Base-by-base conservation (phyloP, 2,888 invertebrate genomes). In the Trichogramma dendrolimi region DNA sequence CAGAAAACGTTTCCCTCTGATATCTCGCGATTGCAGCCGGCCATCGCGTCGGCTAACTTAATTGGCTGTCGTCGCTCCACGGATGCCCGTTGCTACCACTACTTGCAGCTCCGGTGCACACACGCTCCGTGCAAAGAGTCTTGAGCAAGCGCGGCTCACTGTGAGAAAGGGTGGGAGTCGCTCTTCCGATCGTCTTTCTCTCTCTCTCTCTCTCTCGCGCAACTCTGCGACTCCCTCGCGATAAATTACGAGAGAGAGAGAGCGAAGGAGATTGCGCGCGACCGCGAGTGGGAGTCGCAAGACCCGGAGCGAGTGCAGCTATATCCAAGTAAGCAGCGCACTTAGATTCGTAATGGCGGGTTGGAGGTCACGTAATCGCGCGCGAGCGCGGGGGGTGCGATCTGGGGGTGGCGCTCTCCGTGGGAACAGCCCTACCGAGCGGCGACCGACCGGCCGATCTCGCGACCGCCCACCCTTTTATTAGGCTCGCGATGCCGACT, bases 391-490 rank as follows among this genome's bases (percentile, higher is more conserved):
- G 68, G 70, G 73, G 72, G 69, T 71, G 66, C 65, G 69, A 71
- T 70, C 68, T 71, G 73, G 73, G 53, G 62, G 51, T 60, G 60
- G 60, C 60, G 75, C 73, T 74, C 75, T 76, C 75, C 77, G 78
- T 78, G 77, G 78, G 78, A 78, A 78, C 77, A 40, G 11, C 14
- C 27, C 27, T 27, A 27, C 27, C 27, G 73, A 73, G 72, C 73
- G 76, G 76, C 74, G 77, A 71, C 75, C 76, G 77, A 77, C 77
- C 76, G 76, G 77, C 75, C 77, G 72, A 73, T 75, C 76, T 75
- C 75, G 74, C 76, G 75, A 75, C 74, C 71, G 71, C 70, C 68
- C 61, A 58, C 27, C 55, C 44, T 44, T 54, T 11, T 56, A 51
- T 64, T 27, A 27, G 27, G 27, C 27, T 27, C 27, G 27, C 27